Evolutionary conservation across 2,797 vertebrate species (phyloP).

Genomic region (Chromobotia macracanthus): DNA sequence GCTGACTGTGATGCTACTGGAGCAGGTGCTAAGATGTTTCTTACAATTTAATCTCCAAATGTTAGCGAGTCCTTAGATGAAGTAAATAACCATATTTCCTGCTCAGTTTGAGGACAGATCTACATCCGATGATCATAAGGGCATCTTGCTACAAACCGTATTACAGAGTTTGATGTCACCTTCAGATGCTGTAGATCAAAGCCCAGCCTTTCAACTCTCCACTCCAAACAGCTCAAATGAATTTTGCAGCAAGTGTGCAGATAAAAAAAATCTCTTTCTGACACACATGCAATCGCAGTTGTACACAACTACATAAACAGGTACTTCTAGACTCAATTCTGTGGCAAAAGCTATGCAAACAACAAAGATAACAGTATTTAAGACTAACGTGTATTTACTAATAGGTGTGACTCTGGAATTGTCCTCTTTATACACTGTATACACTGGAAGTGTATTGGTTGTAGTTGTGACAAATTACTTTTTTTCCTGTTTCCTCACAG

Average conservation of each 20-base stretch:
- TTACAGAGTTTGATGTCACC: constrained; percentile 31
- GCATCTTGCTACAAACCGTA: constrained; percentile 37
- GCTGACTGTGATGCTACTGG: constrained; percentile 8
- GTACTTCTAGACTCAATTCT: too few relatives aligned
- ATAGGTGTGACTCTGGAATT: too few relatives aligned
- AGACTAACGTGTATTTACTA: too few relatives aligned
- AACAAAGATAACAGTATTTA: neutral
- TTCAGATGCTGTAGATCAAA: constrained; percentile 42
- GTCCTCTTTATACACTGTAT: too few relatives aligned
- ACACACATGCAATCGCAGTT: neutral
- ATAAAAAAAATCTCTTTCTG: neutral
- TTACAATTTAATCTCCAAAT: constrained; percentile 44
- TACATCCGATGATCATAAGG: constrained; percentile 14
- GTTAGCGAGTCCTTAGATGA: neutral
- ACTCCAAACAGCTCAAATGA: constrained; percentile 2
- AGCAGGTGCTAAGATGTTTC: constrained; percentile 9
- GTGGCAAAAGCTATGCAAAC: neutral
- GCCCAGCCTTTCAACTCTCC: neutral
- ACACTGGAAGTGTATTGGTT: neutral
- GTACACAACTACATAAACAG: neutral
- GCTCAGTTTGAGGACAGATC: neutral
- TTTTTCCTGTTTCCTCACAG: neutral
- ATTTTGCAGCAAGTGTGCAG: constrained; percentile 19
- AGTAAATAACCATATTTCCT: constrained; percentile 43
- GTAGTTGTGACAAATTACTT: neutral